phyloP scores from a whole-genome alignment of 64 coral and sea anemone genomes.

The Cladopsammia gracilis region DNA sequence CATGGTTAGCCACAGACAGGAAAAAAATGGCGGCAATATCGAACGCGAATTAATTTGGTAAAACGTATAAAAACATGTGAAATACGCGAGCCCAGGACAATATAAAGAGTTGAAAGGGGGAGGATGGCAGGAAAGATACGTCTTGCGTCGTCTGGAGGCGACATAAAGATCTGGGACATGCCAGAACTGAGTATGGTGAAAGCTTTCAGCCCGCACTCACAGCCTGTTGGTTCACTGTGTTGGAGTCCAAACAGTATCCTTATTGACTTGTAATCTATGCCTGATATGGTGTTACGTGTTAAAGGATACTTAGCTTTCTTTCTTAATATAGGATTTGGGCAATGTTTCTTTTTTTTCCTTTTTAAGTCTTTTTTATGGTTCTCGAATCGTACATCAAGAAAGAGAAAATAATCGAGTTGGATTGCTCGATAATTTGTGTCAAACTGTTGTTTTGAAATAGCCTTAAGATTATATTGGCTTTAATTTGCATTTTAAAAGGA shows the following conservation, averaged over 20 bases:
- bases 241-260: conserved; percentile 99
- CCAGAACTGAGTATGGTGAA: conserved; percentile 78
- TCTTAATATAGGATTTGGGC: neutral
- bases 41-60: neutral
- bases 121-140: conserved; percentile 80
- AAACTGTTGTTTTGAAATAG: neutral
- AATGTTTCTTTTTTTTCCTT: neutral
- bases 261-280: conserved; percentile 22
- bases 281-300: neutral
- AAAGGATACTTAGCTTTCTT: neutral
- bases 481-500: conserved; percentile 1
- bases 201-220: conserved; percentile 78
- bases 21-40: conserved; percentile 82
- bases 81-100: neutral
- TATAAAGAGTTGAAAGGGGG: neutral
- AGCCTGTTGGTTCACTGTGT: conserved; percentile 85
- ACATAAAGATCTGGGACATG: conserved; percentile 97
- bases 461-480: neutral
- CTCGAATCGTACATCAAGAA: too few relatives aligned
- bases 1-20: neutral
- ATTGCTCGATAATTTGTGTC: too few relatives aligned
- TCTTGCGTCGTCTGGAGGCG: conserved; percentile 88
- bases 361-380: too few relatives aligned
- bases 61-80: conserved; percentile 28
- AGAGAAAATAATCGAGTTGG: neutral